These are phyloP conservation scores for Camponotus fellah DNA, from an alignment of 2,888 invertebrate genomes.

Conservation along the genomic window DNA sequence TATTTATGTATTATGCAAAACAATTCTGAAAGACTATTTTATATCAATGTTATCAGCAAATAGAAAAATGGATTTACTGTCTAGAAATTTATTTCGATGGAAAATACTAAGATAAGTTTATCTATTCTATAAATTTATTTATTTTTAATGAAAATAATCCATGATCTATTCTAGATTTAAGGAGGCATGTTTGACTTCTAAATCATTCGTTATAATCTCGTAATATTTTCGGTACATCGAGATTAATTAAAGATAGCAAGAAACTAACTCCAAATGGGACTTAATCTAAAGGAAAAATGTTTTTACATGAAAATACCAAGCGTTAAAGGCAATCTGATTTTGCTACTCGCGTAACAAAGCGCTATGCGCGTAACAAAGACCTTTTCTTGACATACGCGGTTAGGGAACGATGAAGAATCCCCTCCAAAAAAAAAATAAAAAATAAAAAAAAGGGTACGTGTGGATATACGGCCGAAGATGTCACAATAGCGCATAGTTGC, in stretches of 20 bases:
- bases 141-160: neutral
- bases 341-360: constrained; percentile 46
- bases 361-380: constrained; percentile 33
- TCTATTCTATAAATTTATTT: neutral
- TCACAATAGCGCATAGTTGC: constrained; percentile 79
- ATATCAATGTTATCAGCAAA: neutral
- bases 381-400: neutral
- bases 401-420: neutral
- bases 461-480: constrained; percentile 75
- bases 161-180: neutral
- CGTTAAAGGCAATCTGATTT: neutral
- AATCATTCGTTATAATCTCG: neutral
- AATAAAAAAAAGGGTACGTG: constrained; percentile 46
- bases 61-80: neutral
- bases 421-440: constrained; percentile 14
- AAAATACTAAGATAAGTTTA: neutral
- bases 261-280: neutral
- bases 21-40: neutral
- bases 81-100: neutral
- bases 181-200: neutral
- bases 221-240: neutral
- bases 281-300: neutral
- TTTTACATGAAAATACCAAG: neutral
- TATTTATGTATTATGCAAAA: neutral
- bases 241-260: neutral